phyloP scores from a whole-genome alignment of 2,113 vertebrate species.

The Dendropsophus ebraccatus region DNA sequence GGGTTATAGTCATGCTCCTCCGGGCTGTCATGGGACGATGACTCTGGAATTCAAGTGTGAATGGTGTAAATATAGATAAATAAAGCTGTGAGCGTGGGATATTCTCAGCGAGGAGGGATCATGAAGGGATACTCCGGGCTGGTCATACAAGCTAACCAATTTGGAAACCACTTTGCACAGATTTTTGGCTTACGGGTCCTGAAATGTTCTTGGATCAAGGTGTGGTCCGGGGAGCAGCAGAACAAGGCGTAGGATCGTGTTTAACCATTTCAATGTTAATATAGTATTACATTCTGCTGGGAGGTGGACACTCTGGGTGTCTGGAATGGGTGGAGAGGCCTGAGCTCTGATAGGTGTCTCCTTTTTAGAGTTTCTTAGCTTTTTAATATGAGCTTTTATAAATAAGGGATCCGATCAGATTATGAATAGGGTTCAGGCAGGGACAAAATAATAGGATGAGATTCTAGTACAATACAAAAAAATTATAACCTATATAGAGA shows the following conservation, averaged over 20 bases:
- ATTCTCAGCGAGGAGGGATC: conserved; percentile 12
- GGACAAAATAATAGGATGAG: background rate
- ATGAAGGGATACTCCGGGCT: conserved; percentile 33
- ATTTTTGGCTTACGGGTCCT: conserved; percentile 27
- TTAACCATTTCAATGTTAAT: conserved; percentile 13
- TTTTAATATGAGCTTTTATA: background rate
- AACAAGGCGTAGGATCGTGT: background rate
- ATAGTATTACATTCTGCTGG: background rate
- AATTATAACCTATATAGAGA: no score
- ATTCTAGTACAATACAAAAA: background rate
- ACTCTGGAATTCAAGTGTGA: background rate
- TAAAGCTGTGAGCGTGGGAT: conserved; percentile 2
- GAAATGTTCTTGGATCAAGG: conserved; percentile 48
- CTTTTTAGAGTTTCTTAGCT: background rate
- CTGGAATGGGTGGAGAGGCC: background rate
- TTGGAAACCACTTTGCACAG: conserved; percentile 26
- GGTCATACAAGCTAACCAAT: conserved; percentile 25
- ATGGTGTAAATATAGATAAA: conserved; percentile 28
- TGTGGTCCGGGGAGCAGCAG: conserved; percentile 30
- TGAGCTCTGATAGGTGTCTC: background rate
- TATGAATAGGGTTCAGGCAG: background rate
- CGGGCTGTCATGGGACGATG: background rate
- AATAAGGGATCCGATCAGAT: background rate
- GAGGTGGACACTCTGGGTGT: background rate
- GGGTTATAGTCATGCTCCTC: background rate